These are phyloP conservation scores for Molanna angustata DNA, from an alignment of 2,888 invertebrate genomes.

Conservation along the genomic window DNA sequence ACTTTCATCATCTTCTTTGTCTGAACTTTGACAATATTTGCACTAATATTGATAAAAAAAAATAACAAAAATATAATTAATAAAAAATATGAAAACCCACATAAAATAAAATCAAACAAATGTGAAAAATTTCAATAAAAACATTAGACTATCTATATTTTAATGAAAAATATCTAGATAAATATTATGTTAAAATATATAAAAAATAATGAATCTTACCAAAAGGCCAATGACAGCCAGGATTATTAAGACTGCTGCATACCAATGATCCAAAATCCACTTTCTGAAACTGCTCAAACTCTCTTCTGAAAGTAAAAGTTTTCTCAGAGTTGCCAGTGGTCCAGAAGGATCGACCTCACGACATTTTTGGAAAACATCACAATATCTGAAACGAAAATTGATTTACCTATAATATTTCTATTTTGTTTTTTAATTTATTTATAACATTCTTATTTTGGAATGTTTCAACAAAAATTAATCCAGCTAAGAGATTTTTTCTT, in stretches of 20 bases:
- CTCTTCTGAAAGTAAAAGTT: conserved; percentile 83
- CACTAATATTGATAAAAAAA: conserved; percentile 24
- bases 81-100: conserved; percentile 1
- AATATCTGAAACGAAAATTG: conserved; percentile 49
- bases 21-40: conserved; percentile 21
- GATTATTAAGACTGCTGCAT: conserved; percentile 76
- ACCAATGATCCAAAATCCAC: conserved; percentile 90
- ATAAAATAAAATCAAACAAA: background rate
- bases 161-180: background rate
- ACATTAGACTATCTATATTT: background rate
- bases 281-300: conserved; percentile 84
- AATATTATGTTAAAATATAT: background rate
- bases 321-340: conserved; percentile 83
- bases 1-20: conserved; percentile 24
- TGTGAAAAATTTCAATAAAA: no score
- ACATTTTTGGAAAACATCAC: conserved; percentile 71
- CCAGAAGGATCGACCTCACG: conserved; percentile 93
- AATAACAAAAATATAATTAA: conserved; percentile 13
- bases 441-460: no score
- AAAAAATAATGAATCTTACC: conserved; percentile 70
- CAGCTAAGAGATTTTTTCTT: no score
- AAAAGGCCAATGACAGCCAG: conserved; percentile 71
- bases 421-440: no score
- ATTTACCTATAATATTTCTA: no score
- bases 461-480: no score